These are phyloP conservation scores for Bemisia tabaci DNA, from an alignment of 1,140 invertebrate species.

Conservation along the genomic window DNA sequence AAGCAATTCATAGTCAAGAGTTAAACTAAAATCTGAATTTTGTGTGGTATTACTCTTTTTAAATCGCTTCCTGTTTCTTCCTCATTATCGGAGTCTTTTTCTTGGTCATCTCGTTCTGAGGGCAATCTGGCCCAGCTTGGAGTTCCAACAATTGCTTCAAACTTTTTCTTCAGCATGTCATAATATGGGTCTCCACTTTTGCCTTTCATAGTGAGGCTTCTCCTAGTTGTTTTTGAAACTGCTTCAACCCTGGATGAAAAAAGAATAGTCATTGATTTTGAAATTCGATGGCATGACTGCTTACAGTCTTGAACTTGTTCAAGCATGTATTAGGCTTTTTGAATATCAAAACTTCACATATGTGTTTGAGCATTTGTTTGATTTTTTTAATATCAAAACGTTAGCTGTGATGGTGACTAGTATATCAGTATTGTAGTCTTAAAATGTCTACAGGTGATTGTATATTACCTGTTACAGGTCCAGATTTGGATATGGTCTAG, in stretches of 20 bases:
- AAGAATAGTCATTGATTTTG: background rate
- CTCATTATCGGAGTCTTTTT: conserved; percentile 5
- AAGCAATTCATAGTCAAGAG: too few species aligned
- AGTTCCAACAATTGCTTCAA: conserved; percentile 44
- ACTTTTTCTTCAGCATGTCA: conserved; percentile 33
- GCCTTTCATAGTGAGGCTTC: background rate
- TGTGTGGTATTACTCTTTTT: conserved; percentile 29
- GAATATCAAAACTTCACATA: background rate
- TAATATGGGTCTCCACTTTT: background rate
- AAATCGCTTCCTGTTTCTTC: conserved; percentile 41
- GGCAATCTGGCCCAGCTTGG: conserved; percentile 56
- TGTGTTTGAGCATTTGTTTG: too few species aligned
- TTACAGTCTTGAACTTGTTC: background rate
- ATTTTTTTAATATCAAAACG: too few species aligned
- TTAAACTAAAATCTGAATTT: too few species aligned
- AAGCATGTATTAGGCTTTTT: background rate
- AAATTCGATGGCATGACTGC: background rate
- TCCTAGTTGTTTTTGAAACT: background rate
- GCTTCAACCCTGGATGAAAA: background rate
- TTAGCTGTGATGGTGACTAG: too few species aligned
- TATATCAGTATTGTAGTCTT: too few species aligned
- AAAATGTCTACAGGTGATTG: too few species aligned
- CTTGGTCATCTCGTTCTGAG: conserved; percentile 22
- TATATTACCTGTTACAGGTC: too few species aligned
- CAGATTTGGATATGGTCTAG: too few species aligned